Evolutionary conservation across 2,797 vertebrate genomes (phyloP), one percentile per base, ranked within the genome.

Genomic region (Amphiprion clarkii): DNA sequence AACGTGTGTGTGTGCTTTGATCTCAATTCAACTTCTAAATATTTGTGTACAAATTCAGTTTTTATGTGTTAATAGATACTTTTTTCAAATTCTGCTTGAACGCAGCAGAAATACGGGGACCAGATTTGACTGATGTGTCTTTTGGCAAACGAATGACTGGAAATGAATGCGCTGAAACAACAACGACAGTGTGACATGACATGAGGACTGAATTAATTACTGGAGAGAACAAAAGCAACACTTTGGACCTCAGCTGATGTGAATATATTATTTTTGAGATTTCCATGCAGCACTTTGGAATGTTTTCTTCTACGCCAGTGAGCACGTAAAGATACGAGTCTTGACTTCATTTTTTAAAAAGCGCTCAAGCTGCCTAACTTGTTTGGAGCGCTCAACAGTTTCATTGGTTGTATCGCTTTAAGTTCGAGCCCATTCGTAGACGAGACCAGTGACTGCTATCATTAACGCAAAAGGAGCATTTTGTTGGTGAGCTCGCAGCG

Each of bases 141-240:
- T 86, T 79, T 84, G 70, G 63, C 79, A 82, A 79, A 78, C 67
- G 29, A 76, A 66, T 5, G 64, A 57, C 33, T 71, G 69, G 59
- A 67, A 87, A 85, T 72, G 0, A 81, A 82, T 85, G 76, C 81
- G 52, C 61, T 57, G 76, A 81, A 79, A 74, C 70, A 79, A 70
- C 74, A 56, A 74, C 59, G 67, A 63, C 64, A 58, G 76, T 73
- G 83, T 71, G 73, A 85, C 82, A 73, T 52, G 81, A 85, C 70
- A 21, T 40, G 25, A 78, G 42, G 68, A 69, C 29, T 67, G 74
- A 83, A 88, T 91, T 66, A 40, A 87, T 87, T 60, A 83, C 64
- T 21, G 12, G 48, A 29, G 31, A 81, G 84, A 82, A 88, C 81
- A 87, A 84, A 87, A 85, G 78, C 78, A 78, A 86, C 88, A 82